Evolutionary conservation across 2,113 vertebrate species (phyloP).

Genomic region (Meriones unguiculatus): DNA sequence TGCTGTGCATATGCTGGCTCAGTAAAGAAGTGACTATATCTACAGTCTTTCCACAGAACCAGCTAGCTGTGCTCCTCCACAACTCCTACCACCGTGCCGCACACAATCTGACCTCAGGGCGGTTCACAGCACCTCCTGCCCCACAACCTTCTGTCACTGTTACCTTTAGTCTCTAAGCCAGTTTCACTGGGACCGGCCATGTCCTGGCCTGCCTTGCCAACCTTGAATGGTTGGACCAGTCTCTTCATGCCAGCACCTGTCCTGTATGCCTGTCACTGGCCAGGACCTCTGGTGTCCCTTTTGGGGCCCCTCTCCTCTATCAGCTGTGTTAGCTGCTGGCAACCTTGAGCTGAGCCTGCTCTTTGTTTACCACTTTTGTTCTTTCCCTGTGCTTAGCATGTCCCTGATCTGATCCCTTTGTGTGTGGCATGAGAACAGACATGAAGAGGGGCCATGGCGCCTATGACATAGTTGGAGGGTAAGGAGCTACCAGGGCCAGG

Average conservation of each 20-base stretch:
- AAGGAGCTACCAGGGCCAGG: background rate
- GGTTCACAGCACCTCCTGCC: background rate
- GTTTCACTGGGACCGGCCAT: background rate
- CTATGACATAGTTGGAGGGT: fast-evolving
- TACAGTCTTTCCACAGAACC: background rate
- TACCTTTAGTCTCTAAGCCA: background rate
- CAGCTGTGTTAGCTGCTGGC: background rate
- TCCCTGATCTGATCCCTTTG: background rate
- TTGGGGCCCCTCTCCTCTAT: background rate
- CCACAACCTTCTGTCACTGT: background rate
- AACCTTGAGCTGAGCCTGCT: background rate
- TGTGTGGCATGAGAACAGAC: background rate
- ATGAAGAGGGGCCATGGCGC: background rate
- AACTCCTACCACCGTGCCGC: background rate
- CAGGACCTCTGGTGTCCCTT: background rate
- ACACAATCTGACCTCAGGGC: background rate
- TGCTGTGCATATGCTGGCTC: background rate
- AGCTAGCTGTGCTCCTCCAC: background rate
- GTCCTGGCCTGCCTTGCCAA: background rate
- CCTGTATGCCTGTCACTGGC: background rate
- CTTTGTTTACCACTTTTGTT: background rate
- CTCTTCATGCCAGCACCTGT: background rate
- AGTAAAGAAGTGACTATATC: background rate
- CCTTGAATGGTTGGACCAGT: background rate
- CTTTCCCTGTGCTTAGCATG: background rate